These are phyloP conservation scores for Misgurnus mizolepis DNA, from an alignment of 2,113 vertebrate genomes.

Conservation along the genomic window DNA sequence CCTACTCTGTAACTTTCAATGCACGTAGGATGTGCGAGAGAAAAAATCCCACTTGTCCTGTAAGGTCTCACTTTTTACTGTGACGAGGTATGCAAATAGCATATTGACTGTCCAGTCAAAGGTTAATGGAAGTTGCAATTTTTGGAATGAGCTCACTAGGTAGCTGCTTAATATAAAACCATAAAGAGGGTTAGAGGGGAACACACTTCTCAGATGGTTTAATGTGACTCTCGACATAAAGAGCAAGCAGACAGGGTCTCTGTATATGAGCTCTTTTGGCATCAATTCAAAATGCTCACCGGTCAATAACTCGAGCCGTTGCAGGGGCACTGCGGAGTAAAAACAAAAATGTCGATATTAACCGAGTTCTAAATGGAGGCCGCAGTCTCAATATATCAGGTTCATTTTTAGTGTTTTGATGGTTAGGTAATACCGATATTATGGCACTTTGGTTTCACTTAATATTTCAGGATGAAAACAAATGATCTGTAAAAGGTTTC, in stretches of 20 bases:
- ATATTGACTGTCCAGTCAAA: conserved; percentile 1
- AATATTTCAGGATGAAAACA: not conserved
- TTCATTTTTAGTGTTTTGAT: not conserved
- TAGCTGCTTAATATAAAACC: conserved; percentile 3
- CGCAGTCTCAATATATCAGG: not conserved
- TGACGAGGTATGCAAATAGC: conserved; percentile 1
- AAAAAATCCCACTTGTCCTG: not conserved
- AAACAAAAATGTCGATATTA: not conserved
- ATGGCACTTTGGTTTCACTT: not conserved
- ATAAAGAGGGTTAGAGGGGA: conserved; percentile 25
- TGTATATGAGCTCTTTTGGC: conserved; percentile 5
- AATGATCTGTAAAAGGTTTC: not conserved
- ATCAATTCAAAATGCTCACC: not conserved
- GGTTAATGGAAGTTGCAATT: conserved; percentile 13
- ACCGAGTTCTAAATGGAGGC: conserved; percentile 13
- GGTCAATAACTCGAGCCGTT: not conserved
- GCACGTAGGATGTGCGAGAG: not conserved
- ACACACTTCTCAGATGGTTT: conserved; percentile 23
- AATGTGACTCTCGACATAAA: conserved; percentile 18
- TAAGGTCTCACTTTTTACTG: not conserved
- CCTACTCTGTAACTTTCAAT: not conserved
- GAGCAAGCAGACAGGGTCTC: conserved; percentile 4
- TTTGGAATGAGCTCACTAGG: conserved; percentile 23
- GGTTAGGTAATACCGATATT: not conserved
- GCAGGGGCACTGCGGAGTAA: not conserved